Conservation (phyloP, 2,113 vertebrate species). For the Otolemur garnettii region DNA sequence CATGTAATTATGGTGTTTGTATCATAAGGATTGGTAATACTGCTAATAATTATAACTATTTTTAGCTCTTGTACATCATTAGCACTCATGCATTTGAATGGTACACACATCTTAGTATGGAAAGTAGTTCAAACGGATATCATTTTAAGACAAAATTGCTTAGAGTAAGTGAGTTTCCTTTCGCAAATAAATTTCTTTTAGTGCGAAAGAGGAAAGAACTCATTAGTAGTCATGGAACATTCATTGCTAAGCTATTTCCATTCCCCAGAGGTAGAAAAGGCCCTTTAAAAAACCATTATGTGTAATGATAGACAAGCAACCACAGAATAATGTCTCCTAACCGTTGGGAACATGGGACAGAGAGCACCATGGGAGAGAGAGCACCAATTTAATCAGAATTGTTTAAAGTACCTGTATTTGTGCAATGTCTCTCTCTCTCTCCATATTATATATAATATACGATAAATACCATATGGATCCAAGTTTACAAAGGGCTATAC, state of each 20-base stretch:
- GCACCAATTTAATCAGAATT: background rate
- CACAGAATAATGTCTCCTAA: background rate
- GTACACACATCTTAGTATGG: background rate
- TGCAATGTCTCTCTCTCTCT: background rate
- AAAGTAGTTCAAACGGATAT: background rate
- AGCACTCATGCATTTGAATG: background rate
- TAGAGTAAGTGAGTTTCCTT: conserved; percentile 41
- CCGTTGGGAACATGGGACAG: background rate
- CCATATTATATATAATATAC: too few relatives aligned
- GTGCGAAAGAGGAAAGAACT: conserved; percentile 5
- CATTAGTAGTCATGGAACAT: conserved; percentile 54
- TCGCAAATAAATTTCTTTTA: conserved; percentile 44
- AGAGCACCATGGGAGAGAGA: background rate
- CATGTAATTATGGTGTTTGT: conserved; percentile 49
- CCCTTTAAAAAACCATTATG: conserved; percentile 31
- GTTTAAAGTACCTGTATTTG: background rate
- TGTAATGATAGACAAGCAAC: conserved; percentile 16
- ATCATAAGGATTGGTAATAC: background rate
- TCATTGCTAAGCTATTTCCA: conserved; percentile 46
- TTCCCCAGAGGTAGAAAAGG: conserved; percentile 32
- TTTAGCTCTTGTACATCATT: conserved; percentile 48
- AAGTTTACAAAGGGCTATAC: background rate
- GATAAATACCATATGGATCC: background rate
- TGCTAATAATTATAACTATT: conserved; percentile 6
- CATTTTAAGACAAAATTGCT: background rate